phyloP scores from a whole-genome alignment of 2,113 vertebrate species.

The Talpa occidentalis region DNA sequence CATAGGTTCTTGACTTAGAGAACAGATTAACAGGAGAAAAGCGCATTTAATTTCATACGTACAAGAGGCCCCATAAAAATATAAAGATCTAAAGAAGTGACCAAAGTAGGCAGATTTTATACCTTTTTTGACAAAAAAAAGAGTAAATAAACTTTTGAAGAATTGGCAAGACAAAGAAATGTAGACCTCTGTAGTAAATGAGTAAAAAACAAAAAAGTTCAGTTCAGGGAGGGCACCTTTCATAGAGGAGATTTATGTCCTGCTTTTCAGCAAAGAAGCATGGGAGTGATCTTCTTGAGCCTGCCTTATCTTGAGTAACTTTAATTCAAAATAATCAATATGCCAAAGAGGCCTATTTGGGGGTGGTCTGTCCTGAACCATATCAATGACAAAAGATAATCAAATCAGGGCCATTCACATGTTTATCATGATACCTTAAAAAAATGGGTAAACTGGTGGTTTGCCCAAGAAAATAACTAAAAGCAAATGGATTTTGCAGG shows the following conservation, averaged over 20 bases:
- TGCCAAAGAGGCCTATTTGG: not conserved
- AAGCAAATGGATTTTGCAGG: not conserved
- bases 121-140: not conserved
- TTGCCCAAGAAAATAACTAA: constrained; percentile 11
- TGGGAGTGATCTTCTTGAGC: not conserved
- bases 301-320: not conserved
- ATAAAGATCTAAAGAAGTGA: not conserved
- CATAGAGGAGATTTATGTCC: not conserved
- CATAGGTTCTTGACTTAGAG: not conserved
- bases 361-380: not conserved
- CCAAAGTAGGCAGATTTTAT: not conserved
- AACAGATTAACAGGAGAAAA: not conserved
- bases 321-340: not conserved
- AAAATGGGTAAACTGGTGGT: not conserved
- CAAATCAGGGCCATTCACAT: not conserved
- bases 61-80: not conserved
- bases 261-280: not conserved
- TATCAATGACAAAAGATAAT: not conserved
- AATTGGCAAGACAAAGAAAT: not conserved
- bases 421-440: not conserved
- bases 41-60: not conserved
- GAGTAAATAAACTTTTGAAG: not conserved
- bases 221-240: not conserved
- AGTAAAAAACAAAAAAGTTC: not conserved
- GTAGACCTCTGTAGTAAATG: not conserved